A percentile compares a stretch with the other conserved stretches of the same genome.
phyloP scores from a whole-genome alignment of 2,888 invertebrate genomes.

The Harpalus rubripes region DNA sequence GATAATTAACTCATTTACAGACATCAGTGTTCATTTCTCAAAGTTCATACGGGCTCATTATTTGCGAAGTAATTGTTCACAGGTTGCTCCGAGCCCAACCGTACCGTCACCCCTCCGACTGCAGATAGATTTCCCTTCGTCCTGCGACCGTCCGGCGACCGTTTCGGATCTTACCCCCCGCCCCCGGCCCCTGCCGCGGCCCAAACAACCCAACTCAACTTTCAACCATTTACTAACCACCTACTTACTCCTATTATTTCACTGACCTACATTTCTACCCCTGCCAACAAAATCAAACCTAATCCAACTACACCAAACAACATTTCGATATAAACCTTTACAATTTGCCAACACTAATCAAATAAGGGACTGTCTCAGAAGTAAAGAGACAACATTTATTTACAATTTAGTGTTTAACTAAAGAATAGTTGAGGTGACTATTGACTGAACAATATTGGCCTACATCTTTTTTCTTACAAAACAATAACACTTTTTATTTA shows the following conservation, averaged over 20 bases:
- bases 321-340: background rate
- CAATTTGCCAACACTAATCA: background rate
- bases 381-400: too few species aligned
- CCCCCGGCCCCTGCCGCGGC: background rate
- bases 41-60: constrained; percentile 78
- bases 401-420: too few species aligned
- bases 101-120: constrained; percentile 7
- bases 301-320: background rate
- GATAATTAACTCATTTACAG: constrained; percentile 77
- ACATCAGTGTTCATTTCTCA: constrained; percentile 76
- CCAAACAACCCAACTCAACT: constrained; percentile 60
- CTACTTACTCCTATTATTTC: background rate
- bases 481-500: too few species aligned
- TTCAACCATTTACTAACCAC: constrained; percentile 62
- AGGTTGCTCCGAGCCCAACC: constrained; percentile 65
- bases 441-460: too few species aligned
- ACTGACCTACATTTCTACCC: constrained; percentile 56
- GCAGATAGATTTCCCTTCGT: constrained; percentile 35
- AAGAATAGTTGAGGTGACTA: too few species aligned
- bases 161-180: constrained; percentile 2
- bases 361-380: too few species aligned
- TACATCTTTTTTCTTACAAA: too few species aligned
- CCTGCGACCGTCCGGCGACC: background rate
- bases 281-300: constrained; percentile 9
- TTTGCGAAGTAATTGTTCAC: constrained; percentile 73